Conservation (phyloP, 2,113 vertebrate genomes). For the Scolopax mira region DNA sequence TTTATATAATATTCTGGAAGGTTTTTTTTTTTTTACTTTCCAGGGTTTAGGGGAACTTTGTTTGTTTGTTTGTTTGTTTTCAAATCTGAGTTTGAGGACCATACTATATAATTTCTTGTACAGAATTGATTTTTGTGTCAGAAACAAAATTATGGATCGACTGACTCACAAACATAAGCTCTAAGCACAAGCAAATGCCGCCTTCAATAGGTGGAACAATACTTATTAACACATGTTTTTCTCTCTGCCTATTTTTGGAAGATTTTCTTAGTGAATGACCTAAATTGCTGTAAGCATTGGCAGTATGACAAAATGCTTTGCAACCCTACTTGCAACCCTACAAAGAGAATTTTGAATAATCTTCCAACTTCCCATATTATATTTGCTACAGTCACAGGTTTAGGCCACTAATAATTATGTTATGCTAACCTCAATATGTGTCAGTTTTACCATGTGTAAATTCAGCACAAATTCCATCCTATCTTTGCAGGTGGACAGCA, state of each 20-base stretch:
- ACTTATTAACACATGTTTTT: not conserved
- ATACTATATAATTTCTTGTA: not conserved
- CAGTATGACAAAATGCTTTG: not conserved
- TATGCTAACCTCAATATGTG: not conserved
- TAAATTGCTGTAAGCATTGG: not conserved
- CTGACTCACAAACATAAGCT: not conserved
- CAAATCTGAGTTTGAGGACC: not conserved
- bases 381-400: not conserved
- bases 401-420: not conserved
- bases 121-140: not conserved
- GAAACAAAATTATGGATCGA: not conserved
- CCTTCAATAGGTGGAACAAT: not conserved
- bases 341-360: not conserved
- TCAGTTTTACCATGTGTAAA: not conserved
- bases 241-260: not conserved
- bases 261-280: not conserved
- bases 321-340: not conserved
- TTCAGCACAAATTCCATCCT: not conserved
- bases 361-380: not conserved
- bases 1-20: not conserved
- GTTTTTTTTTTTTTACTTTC: not conserved
- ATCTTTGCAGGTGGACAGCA: not conserved
- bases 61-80: fast-evolving
- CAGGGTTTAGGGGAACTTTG: not conserved
- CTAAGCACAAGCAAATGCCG: not conserved